phyloP scores from a whole-genome alignment of 1,140 invertebrate genomes.

The Carposina sasakii region DNA sequence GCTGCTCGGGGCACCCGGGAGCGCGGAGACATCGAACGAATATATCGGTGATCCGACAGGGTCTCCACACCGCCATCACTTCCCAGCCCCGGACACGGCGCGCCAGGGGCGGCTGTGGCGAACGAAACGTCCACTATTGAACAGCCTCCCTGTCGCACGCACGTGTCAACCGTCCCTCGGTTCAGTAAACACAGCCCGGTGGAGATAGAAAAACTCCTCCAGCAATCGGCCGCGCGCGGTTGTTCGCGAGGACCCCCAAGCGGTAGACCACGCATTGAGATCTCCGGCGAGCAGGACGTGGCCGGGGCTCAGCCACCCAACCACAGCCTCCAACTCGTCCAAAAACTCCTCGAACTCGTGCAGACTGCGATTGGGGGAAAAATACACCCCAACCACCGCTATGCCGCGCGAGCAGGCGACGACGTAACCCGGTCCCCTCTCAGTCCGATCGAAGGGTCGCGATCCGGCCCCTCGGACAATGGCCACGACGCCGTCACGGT shows the following conservation, averaged over 20 bases:
- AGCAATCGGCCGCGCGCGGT: background rate
- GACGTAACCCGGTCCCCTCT: background rate
- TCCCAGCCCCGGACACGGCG: conserved; percentile 13
- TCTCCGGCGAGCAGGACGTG: background rate
- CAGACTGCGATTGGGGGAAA: conserved; percentile 1
- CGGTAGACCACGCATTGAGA: background rate
- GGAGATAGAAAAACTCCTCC: too few relatives aligned
- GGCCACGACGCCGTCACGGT: background rate
- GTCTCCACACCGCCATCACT: conserved; percentile 19
- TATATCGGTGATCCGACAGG: conserved; percentile 22
- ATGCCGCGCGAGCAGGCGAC: background rate
- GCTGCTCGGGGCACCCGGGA: too few relatives aligned
- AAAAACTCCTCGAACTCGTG: background rate
- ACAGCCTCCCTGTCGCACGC: background rate
- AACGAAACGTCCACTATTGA: conserved; percentile 1
- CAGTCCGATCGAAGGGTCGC: background rate
- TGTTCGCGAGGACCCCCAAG: background rate
- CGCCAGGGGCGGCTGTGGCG: background rate
- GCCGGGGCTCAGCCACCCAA: background rate
- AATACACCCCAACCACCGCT: background rate
- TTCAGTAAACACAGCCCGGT: background rate
- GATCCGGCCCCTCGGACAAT: background rate
- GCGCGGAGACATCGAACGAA: conserved; percentile 13
- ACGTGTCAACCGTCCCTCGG: background rate
- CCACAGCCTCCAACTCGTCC: background rate